Conservation (phyloP, 2,888 invertebrate genomes). For the Dolomedes plantarius region DNA sequence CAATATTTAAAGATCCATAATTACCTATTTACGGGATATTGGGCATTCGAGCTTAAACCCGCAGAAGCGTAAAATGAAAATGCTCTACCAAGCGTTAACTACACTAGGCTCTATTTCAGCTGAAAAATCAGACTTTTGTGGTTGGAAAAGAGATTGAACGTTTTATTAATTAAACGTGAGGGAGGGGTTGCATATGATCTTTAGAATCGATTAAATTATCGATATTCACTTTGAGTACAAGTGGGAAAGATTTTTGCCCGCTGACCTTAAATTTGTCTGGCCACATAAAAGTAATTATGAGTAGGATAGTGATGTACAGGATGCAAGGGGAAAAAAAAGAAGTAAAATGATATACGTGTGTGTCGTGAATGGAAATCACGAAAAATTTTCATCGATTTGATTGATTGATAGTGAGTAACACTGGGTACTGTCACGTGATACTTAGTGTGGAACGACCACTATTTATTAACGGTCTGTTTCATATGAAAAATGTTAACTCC, state of each 20-base stretch:
- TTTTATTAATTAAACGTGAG: constrained; percentile 67
- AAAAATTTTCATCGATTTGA: constrained; percentile 8
- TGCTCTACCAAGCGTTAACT: constrained; percentile 40
- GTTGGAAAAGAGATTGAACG: constrained; percentile 33
- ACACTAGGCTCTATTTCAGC: constrained; percentile 21
- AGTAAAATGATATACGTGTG: neutral
- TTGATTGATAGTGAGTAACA: neutral
- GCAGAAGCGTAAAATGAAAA: constrained; percentile 64
- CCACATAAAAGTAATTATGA: neutral
- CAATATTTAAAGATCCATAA: constrained; percentile 63
- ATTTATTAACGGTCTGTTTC: neutral
- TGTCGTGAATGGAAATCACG: neutral
- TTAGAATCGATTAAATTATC: constrained; percentile 67
- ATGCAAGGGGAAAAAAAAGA: neutral
- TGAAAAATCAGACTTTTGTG: constrained; percentile 61
- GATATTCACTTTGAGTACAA: constrained; percentile 58
- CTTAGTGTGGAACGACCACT: neutral
- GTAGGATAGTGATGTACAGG: neutral
- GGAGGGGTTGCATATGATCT: constrained; percentile 24
- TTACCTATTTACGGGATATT: constrained; percentile 59
- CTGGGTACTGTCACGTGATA: neutral
- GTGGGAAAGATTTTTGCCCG: neutral
- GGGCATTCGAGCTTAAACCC: constrained; percentile 30
- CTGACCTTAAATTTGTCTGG: neutral
- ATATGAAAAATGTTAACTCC: neutral